These are phyloP conservation scores for Nyctibius bracteatus DNA, from an alignment of 2,113 vertebrate genomes.

Conservation along the genomic window DNA sequence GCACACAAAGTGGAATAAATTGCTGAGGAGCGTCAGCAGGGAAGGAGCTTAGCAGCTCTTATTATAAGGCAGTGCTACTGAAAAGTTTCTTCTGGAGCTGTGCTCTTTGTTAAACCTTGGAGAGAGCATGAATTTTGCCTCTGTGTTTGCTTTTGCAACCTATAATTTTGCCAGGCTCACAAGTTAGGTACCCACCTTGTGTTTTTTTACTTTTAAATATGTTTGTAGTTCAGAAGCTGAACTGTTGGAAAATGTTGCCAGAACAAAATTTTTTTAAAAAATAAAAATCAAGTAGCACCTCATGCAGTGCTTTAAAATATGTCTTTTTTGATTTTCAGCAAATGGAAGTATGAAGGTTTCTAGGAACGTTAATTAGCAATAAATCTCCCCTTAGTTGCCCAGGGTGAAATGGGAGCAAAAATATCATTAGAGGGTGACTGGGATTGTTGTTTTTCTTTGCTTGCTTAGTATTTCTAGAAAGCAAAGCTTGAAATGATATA, in stretches of 20 bases:
- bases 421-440: neutral
- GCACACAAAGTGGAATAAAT: neutral
- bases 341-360: neutral
- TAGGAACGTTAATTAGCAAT: neutral
- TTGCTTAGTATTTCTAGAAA: neutral
- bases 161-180: neutral
- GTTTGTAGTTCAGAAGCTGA: neutral
- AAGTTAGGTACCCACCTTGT: neutral
- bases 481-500: neutral
- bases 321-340: neutral
- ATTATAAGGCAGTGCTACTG: neutral
- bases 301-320: neutral
- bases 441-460: neutral
- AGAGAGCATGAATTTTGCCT: neutral
- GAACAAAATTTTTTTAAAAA: neutral
- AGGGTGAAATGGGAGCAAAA: neutral
- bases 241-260: neutral
- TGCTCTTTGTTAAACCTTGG: neutral
- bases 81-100: neutral
- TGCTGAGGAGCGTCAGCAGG: fast-evolving
- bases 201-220: neutral
- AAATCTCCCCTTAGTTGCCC: neutral
- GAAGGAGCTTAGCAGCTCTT: neutral
- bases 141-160: neutral
- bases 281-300: neutral